Evolutionary conservation across 2,888 invertebrate genomes (phyloP).

Genomic region (Lasioglossum vierecki): DNA sequence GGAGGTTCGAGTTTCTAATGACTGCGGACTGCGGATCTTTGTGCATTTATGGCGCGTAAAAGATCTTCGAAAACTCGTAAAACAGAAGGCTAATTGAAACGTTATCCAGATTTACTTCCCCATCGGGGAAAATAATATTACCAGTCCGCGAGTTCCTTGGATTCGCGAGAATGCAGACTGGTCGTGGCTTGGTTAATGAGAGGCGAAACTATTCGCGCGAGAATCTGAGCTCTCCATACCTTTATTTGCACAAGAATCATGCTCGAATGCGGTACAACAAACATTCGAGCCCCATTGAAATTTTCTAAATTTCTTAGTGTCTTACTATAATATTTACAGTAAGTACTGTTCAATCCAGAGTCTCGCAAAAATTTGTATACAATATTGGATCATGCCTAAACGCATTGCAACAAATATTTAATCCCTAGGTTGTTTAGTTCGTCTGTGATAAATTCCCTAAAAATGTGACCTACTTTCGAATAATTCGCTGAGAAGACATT

Average conservation of each 20-base stretch:
- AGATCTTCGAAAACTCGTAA: background rate
- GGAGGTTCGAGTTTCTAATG: background rate
- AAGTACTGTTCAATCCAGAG: too few relatives aligned
- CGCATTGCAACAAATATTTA: too few relatives aligned
- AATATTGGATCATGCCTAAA: too few relatives aligned
- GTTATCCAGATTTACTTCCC: background rate
- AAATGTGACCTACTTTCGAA: background rate
- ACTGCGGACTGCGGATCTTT: conserved; percentile 1
- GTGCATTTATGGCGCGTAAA: background rate
- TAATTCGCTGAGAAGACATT: background rate
- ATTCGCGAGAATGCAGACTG: background rate
- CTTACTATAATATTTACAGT: too few relatives aligned
- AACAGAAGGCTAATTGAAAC: background rate
- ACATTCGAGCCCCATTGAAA: too few relatives aligned
- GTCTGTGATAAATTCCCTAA: too few relatives aligned
- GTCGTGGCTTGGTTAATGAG: background rate
- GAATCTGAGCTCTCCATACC: background rate
- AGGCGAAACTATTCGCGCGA: background rate
- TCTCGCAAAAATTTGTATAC: too few relatives aligned
- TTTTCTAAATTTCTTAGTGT: too few relatives aligned
- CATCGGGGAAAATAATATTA: background rate
- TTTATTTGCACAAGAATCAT: background rate
- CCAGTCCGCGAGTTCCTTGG: background rate
- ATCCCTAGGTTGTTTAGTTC: too few relatives aligned
- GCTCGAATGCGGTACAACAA: background rate